A percentile compares a stretch with the other conserved stretches of the same genome.
These are phyloP conservation scores for Lysiphlebus fabarum DNA, from an alignment of 1,140 invertebrate genomes.

Conservation along the genomic window DNA sequence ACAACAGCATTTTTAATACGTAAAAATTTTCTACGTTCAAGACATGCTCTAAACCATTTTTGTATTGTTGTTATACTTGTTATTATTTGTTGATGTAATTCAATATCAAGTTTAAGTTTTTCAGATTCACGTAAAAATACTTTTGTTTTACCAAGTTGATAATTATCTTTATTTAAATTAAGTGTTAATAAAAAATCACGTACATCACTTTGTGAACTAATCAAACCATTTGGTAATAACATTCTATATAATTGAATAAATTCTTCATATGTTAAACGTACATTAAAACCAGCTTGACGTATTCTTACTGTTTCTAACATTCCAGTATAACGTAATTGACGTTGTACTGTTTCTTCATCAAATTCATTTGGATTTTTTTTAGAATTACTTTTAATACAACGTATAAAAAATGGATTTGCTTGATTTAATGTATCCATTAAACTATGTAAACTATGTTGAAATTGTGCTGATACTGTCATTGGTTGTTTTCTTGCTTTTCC, in stretches of 20 bases:
- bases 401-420: conserved; percentile 94
- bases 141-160: conserved; percentile 86
- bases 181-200: conserved; percentile 74
- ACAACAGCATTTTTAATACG: conserved; percentile 70
- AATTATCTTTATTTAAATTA: conserved; percentile 83
- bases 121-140: conserved; percentile 93
- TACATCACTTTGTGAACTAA: conserved; percentile 78
- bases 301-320: conserved; percentile 97
- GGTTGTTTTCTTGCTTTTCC: conserved; percentile 82
- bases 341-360: conserved; percentile 90
- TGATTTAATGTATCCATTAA: conserved; percentile 92
- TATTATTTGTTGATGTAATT: conserved; percentile 91
- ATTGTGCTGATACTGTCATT: conserved; percentile 89
- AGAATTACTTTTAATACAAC: conserved; percentile 94
- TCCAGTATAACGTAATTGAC: conserved; percentile 84
- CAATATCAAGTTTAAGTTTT: conserved; percentile 86
- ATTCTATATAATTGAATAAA: conserved; percentile 92
- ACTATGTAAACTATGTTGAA: conserved; percentile 85
- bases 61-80: conserved; percentile 88
- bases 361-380: conserved; percentile 89
- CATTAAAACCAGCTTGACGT: conserved; percentile 91
- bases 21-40: conserved; percentile 76
- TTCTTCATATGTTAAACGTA: conserved; percentile 88
- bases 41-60: conserved; percentile 81
- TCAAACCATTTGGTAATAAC: conserved; percentile 79